Conservation (phyloP, 2,888 invertebrate species). For the Tromatobia lineatoria region DNA sequence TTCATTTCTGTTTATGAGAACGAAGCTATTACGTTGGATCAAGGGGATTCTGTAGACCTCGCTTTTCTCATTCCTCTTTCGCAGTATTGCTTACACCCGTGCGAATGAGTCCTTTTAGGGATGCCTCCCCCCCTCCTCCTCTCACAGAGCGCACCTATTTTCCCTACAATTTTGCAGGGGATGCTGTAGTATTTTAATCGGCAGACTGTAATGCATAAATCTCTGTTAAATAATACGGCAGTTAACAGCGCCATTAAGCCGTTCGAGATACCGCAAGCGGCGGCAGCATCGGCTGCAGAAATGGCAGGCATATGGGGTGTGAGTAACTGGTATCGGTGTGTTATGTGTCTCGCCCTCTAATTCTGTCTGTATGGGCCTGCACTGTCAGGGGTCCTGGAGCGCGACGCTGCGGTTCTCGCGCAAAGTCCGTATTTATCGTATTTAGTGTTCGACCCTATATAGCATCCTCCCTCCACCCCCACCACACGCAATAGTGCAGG, state of each 20-base stretch:
- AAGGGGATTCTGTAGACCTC: constrained; percentile 6
- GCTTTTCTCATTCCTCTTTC: constrained; percentile 14
- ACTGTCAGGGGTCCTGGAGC: constrained; percentile 64
- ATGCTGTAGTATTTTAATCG: constrained; percentile 77
- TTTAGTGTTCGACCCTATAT: constrained; percentile 67
- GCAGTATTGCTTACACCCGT: constrained; percentile 5
- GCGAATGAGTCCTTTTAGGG: not conserved
- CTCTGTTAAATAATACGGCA: constrained; percentile 81
- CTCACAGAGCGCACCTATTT: constrained; percentile 67
- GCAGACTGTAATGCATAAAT: constrained; percentile 79
- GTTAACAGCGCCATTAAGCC: constrained; percentile 80
- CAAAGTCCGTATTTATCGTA: constrained; percentile 78
- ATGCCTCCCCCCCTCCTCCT: constrained; percentile 19
- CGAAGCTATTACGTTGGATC: constrained; percentile 35
- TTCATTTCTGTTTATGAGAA: constrained; percentile 14
- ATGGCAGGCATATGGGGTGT: constrained; percentile 23
- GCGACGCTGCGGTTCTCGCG: constrained; percentile 68
- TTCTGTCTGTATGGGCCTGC: constrained; percentile 37
- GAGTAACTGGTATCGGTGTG: constrained; percentile 11
- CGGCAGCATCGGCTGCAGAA: constrained; percentile 42
- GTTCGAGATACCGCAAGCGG: constrained; percentile 78
- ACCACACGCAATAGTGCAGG: constrained; percentile 35
- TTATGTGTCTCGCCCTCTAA: constrained; percentile 21
- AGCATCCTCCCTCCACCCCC: constrained; percentile 27
- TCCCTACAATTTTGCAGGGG: constrained; percentile 38